These are phyloP conservation scores for Gonocerus acuteangulatus DNA, from an alignment of 2,888 invertebrate species.

Conservation along the genomic window DNA sequence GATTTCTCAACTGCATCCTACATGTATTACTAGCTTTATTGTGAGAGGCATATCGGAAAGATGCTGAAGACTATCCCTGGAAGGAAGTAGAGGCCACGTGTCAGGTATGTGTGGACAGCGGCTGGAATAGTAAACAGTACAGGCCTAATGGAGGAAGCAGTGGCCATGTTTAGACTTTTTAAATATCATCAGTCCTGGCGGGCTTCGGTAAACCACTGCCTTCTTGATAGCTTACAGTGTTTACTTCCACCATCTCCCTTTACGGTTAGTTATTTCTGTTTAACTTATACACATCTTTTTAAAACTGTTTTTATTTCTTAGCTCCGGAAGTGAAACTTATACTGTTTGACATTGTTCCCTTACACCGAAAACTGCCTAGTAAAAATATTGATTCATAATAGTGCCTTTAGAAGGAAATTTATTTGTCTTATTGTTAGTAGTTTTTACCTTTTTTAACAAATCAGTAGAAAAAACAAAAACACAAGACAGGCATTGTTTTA, in stretches of 20 bases:
- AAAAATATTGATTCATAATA: no score
- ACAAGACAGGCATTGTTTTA: no score
- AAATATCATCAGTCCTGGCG: constrained; percentile 12
- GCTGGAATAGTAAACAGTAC: constrained; percentile 10
- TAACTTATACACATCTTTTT: not conserved
- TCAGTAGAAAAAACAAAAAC: no score
- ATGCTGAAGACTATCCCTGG: not conserved
- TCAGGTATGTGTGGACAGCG: constrained; percentile 7
- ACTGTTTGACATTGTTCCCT: not conserved
- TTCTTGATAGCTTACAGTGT: no score
- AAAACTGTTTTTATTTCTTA: not conserved
- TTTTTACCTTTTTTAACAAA: no score
- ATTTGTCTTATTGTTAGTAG: no score
- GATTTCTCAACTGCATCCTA: no score
- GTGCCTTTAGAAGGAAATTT: no score
- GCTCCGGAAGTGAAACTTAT: not conserved
- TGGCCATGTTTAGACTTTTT: constrained; percentile 18
- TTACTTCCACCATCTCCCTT: no score
- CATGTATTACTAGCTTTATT: no score
- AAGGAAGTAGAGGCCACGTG: not conserved
- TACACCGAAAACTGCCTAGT: not conserved
- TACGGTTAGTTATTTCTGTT: no score
- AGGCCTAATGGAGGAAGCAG: constrained; percentile 18
- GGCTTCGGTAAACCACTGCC: not conserved
- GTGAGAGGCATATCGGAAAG: not conserved